Percentiles rank a stretch among this genome's conserved stretches.
phyloP scores from a whole-genome alignment of 2,797 vertebrate species.

The Rhodeus uyekii region DNA sequence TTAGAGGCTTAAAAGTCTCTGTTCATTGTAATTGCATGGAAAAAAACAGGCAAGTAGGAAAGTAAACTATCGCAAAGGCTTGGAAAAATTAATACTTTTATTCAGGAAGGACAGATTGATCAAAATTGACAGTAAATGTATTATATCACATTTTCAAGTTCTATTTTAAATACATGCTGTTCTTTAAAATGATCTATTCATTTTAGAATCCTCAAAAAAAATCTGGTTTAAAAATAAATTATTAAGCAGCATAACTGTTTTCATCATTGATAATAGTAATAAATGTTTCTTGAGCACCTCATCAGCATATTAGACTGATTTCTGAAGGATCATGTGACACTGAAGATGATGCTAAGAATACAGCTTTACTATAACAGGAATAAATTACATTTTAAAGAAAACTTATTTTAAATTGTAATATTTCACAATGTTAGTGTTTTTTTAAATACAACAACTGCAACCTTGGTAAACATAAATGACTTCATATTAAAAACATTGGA shows the following conservation, averaged over 20 bases:
- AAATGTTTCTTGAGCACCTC: not conserved
- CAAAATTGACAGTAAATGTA: not conserved
- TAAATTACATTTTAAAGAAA: not conserved
- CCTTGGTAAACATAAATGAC: not conserved
- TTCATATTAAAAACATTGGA: not conserved
- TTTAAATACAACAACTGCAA: not conserved
- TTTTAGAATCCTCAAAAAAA: not conserved
- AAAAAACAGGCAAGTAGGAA: not conserved
- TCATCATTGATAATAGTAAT: not conserved
- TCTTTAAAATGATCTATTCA: no score
- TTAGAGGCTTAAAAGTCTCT: not conserved
- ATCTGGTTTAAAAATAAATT: no score
- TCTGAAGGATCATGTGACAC: not conserved
- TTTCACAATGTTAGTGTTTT: not conserved
- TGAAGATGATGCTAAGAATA: not conserved
- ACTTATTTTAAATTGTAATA: not conserved
- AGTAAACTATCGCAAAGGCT: not conserved
- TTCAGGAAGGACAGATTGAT: not conserved
- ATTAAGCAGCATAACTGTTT: not conserved
- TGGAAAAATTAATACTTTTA: not conserved
- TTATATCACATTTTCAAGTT: not conserved
- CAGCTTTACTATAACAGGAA: not conserved
- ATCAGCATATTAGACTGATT: not conserved
- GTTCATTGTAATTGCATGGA: not conserved
- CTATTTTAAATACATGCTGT: not conserved